Base-by-base conservation (phyloP, 2,888 invertebrate genomes). In the Harpalus rufipes region DNA sequence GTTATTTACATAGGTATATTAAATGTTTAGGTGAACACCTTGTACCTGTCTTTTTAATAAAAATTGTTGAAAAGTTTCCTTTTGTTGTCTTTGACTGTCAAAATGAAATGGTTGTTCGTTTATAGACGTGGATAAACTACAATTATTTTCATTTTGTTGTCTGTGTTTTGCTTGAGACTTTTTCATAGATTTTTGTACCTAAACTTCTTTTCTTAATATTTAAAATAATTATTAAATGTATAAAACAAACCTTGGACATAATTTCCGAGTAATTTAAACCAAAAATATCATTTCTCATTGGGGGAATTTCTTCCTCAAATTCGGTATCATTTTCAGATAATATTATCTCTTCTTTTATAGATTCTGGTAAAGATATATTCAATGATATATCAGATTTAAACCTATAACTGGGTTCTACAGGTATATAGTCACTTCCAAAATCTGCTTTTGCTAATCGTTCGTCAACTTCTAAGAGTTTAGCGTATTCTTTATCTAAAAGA, bases 241-340 rank as follows among this genome's bases (percentile, higher is more conserved):
- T 7, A 44, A 12, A 18, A 76, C 21, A 51, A 16, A 86, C 51
- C 5, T 44, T 16, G 25, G 88, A 92, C 93, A 96, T 93, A 63
- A 96, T 95, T 84, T 91, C 91, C 0, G 91, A 90, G 88, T 95
- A 95, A 89, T 96, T 93, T 72, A 97, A 90, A 0, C 95, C 95
- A 58, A 94, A 93, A 4, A 96, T 93, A 90, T 94, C 94, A 86
- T 96, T 93, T 0, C 94, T 93, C 96, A 96, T 96, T 86, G 92
- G 91, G 1, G 91, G 90, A 7, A 92, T 91, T 59, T 92, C 91
- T 72, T 89, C 89, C 0, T 89, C 87, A 16, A 88, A 86, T n/a
- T 82, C 85, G 39, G 59, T 41, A 39, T 86, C 82, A 41, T 86
- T 72, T 25, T 90, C 90, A 80, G 90, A 87, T 81, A 88, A 78